These are phyloP conservation scores for Urechis unicinctus DNA, from an alignment of 2,888 invertebrate species.

Conservation along the genomic window DNA sequence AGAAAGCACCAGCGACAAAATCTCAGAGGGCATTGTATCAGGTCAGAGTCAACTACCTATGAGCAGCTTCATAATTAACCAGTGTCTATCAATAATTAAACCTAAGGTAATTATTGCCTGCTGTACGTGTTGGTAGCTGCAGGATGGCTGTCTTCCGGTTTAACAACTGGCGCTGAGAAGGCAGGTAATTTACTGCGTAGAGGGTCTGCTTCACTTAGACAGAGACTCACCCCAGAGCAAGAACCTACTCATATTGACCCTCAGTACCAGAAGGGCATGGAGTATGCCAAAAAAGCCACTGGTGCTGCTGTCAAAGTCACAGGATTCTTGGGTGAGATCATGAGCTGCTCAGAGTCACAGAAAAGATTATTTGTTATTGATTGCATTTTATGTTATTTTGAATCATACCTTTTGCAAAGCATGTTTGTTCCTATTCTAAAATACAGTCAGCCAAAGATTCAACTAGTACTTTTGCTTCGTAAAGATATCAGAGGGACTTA, in stretches of 20 bases:
- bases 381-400: not conserved
- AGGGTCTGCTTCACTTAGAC: constrained; percentile 60
- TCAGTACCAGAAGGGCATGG: constrained; percentile 57
- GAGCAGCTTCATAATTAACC: no score
- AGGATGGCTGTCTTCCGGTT: constrained; percentile 62
- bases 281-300: constrained; percentile 64
- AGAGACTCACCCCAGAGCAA: constrained; percentile 53
- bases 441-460: no score
- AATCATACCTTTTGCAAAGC: not conserved
- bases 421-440: not conserved
- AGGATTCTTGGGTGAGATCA: constrained; percentile 58
- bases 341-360: no score
- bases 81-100: no score
- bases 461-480: no score
- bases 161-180: constrained; percentile 64
- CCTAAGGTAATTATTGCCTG: no score
- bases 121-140: no score
- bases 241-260: constrained; percentile 55
- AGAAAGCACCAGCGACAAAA: constrained; percentile 8
- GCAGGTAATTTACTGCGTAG: constrained; percentile 59
- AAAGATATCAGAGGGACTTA: no score
- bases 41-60: not conserved
- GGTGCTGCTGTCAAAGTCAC: constrained; percentile 65
- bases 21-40: not conserved
- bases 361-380: not conserved